Percentiles rank a stretch among this genome's conserved stretches.
Evolutionary conservation across 2,888 invertebrate species (phyloP).

Genomic region (Mesorhabditis sp.): DNA sequence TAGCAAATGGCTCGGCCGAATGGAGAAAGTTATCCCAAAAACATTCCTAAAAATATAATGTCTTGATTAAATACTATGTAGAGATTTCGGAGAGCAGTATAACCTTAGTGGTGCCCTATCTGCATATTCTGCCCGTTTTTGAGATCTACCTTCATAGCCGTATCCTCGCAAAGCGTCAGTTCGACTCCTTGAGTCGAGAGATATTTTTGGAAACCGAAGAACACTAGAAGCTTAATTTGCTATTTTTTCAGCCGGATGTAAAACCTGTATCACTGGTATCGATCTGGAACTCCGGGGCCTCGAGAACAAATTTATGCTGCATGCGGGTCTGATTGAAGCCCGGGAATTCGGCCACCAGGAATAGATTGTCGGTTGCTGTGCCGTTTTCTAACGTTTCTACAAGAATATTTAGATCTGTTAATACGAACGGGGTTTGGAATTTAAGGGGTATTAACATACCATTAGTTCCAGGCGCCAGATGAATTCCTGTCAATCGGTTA

Average conservation of each 20-base stretch:
- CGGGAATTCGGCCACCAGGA: conserved; percentile 34
- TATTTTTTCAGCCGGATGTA: too few relatives aligned
- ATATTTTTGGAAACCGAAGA: conserved; percentile 38
- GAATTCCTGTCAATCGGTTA: conserved; percentile 38
- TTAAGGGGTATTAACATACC: not conserved
- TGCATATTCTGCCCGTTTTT: too few relatives aligned
- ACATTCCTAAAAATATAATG: conserved; percentile 16
- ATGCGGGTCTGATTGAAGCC: conserved; percentile 18
- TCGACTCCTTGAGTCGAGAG: conserved; percentile 36
- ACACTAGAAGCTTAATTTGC: conserved; percentile 27
- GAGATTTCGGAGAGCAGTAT: conserved; percentile 9
- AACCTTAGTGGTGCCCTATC: too few relatives aligned
- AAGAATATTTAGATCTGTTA: too few relatives aligned
- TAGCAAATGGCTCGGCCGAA: conserved; percentile 26
- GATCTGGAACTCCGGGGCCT: conserved; percentile 31
- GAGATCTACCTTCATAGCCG: conserved; percentile 15
- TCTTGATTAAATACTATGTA: not conserved
- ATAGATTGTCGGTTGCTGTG: conserved; percentile 17
- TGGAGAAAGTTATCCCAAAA: conserved; percentile 36
- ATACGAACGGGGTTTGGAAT: too few relatives aligned
- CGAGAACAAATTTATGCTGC: conserved; percentile 34
- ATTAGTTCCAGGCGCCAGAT: conserved; percentile 22
- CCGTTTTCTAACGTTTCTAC: not conserved
- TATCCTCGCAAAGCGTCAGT: conserved; percentile 33
- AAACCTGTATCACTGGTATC: too few relatives aligned